Evolutionary conservation across 2,888 invertebrate species (phyloP).

Genomic region (Epiblema foenella): DNA sequence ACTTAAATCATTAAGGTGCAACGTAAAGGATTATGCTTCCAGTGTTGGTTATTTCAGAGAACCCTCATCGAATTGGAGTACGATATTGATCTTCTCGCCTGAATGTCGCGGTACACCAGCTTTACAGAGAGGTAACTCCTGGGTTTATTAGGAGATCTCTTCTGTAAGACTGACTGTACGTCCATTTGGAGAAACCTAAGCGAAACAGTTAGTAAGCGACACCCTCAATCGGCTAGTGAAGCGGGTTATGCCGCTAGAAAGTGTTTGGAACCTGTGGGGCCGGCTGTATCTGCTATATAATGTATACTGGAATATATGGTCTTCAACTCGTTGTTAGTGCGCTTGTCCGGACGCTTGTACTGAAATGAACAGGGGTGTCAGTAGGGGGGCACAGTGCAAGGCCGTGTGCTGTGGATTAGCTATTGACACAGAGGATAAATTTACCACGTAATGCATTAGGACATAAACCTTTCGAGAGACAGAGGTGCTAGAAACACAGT

Average conservation of each 20-base stretch:
- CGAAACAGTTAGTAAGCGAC: conserved; percentile 70
- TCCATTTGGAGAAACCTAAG: conserved; percentile 37
- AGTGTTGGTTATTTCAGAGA: not conserved
- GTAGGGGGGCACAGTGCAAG: conserved; percentile 48
- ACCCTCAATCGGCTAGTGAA: conserved; percentile 65
- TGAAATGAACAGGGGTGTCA: conserved; percentile 79
- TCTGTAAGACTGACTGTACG: not conserved
- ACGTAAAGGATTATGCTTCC: not conserved
- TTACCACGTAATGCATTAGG: conserved; percentile 7
- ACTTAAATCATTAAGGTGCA: not conserved
- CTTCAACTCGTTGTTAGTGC: conserved; percentile 75
- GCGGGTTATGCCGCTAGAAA: conserved; percentile 66
- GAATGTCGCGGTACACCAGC: conserved; percentile 9
- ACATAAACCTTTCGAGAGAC: conserved; percentile 6
- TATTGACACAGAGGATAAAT: conserved; percentile 27
- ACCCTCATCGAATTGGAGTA: not conserved
- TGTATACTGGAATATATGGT: conserved; percentile 67
- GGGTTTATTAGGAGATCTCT: not conserved
- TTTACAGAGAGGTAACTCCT: conserved; percentile 2
- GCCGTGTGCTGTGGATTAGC: conserved; percentile 24
- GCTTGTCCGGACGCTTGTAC: conserved; percentile 83
- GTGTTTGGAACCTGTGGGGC: conserved; percentile 73
- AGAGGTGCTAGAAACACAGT: not conserved
- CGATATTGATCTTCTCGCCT: conserved; percentile 11
- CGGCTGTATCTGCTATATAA: conserved; percentile 66